A percentile compares a stretch with the other conserved stretches of the same genome.
phyloP scores from a whole-genome alignment of 2,888 invertebrate genomes.

The Drosophila picticornis region DNA sequence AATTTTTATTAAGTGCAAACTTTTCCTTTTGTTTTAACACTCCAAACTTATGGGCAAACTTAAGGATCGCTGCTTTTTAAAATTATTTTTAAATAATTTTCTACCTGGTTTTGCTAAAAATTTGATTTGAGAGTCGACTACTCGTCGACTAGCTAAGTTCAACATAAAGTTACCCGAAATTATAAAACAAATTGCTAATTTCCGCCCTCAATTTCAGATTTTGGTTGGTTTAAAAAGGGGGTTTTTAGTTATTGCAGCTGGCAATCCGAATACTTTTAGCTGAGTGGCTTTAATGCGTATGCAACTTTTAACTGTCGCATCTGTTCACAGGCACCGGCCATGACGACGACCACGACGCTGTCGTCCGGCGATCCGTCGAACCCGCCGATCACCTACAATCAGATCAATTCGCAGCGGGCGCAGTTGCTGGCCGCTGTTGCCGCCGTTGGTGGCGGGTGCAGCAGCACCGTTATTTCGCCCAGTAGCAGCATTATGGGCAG shows the following conservation, averaged over 20 bases:
- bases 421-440: slow-evolving; percentile 82
- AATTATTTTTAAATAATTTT: background rate
- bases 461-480: slow-evolving; percentile 70
- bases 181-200: slow-evolving; percentile 10
- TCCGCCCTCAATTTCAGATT: background rate
- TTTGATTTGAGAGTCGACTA: slow-evolving; percentile 1
- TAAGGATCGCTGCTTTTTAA: background rate
- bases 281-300: slow-evolving; percentile 18
- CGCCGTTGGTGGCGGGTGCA: slow-evolving; percentile 71
- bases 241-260: too few relatives aligned
- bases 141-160: background rate
- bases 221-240: background rate
- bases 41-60: background rate
- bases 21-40: background rate
- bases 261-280: slow-evolving; percentile 13
- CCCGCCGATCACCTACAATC: slow-evolving; percentile 83
- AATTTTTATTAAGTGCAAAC: background rate
- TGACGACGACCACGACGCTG: slow-evolving; percentile 66
- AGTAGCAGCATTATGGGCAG: slow-evolving; percentile 69
- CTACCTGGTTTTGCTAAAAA: too few relatives aligned
- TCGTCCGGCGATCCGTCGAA: slow-evolving; percentile 68
- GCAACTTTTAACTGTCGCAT: slow-evolving; percentile 2
- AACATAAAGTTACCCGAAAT: background rate
- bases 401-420: slow-evolving; percentile 83
- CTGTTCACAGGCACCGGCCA: slow-evolving; percentile 57